Conservation (phyloP, 2,888 invertebrate species). For the Oxytorus armatus region DNA sequence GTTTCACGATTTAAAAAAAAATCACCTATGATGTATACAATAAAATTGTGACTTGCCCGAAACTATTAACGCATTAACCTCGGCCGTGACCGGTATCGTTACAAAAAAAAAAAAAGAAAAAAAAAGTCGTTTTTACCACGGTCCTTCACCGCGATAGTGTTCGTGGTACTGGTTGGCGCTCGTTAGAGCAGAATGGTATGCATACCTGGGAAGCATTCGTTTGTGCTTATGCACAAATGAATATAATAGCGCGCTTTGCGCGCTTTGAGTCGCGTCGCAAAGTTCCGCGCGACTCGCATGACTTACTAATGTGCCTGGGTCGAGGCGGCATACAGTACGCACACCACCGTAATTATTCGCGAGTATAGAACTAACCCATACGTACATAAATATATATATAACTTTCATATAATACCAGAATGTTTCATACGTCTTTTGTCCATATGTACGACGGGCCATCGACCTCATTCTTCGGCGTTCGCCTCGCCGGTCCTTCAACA, state of each 20-base stretch:
- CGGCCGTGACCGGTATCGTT: constrained; percentile 53
- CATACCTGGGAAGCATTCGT: constrained; percentile 63
- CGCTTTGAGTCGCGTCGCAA: constrained; percentile 28
- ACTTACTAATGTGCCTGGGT: constrained; percentile 70
- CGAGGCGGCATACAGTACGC: constrained; percentile 54
- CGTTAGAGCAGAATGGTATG: constrained; percentile 69
- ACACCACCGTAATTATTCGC: constrained; percentile 47
- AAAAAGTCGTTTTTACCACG: constrained; percentile 57
- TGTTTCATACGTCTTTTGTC: constrained; percentile 67
- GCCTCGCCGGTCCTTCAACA: constrained; percentile 66
- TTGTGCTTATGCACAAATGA: constrained; percentile 18
- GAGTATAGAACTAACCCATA: constrained; percentile 28
- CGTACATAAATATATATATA: constrained; percentile 15
- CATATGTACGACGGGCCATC: constrained; percentile 64
- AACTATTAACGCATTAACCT: constrained; percentile 64
- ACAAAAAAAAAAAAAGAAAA: no score
- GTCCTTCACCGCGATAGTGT: constrained; percentile 37
- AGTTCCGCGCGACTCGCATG: constrained; percentile 64
- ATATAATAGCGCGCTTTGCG: no score
- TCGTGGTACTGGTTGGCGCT: constrained; percentile 45
- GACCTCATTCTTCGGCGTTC: constrained; percentile 69
- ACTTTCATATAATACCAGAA: constrained; percentile 55
- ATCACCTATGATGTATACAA: neutral
- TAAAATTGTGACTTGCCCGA: constrained; percentile 28
- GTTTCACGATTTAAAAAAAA: constrained; percentile 8